Evolutionary conservation across 2,797 vertebrate species (phyloP).

Genomic region (Phoeniculus purpureus): DNA sequence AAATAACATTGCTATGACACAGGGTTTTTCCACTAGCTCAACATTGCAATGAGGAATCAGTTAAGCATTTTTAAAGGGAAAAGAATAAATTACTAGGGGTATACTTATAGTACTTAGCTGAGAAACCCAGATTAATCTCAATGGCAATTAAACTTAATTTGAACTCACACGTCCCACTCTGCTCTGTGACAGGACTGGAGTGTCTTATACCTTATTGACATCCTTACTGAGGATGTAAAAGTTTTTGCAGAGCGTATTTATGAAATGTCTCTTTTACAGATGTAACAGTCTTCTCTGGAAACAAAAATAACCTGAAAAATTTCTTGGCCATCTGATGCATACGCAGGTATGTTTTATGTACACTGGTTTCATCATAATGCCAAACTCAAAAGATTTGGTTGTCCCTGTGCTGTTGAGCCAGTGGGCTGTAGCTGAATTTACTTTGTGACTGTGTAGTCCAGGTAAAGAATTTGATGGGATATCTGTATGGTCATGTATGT

Average conservation of each 20-base stretch:
- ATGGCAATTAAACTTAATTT: background rate
- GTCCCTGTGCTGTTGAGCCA: background rate
- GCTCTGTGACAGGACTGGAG: background rate
- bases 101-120: background rate
- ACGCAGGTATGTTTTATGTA: background rate
- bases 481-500: fast-evolving
- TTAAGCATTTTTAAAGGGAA: background rate
- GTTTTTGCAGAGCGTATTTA: background rate
- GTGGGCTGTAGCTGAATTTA: background rate
- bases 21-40: background rate
- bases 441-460: background rate
- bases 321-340: background rate
- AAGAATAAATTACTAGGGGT: background rate
- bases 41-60: background rate
- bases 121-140: background rate
- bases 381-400: background rate
- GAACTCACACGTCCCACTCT: background rate
- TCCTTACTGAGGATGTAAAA: background rate
- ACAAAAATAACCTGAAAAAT: background rate
- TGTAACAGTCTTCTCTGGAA: background rate
- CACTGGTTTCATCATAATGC: background rate
- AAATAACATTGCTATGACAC: background rate
- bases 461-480: background rate
- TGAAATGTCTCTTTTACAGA: background rate
- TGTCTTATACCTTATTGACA: background rate